Evolutionary conservation across 2,113 vertebrate species (phyloP).

Genomic region (Prionailurus viverrinus): DNA sequence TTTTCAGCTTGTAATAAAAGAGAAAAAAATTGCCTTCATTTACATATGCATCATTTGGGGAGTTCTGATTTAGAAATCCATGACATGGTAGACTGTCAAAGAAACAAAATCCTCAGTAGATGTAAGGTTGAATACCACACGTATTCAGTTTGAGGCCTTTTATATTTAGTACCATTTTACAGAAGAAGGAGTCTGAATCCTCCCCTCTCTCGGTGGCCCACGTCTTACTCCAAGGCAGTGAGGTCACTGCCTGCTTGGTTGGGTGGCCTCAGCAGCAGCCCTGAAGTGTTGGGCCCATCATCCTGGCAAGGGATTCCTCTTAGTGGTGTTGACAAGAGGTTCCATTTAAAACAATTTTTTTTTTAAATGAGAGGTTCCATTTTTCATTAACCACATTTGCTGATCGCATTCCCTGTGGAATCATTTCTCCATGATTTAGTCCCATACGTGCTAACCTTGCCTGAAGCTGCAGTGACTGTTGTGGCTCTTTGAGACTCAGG

Average conservation of each 20-base stretch:
- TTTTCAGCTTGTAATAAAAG: not conserved
- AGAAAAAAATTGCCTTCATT: not conserved
- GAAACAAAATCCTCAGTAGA: not conserved
- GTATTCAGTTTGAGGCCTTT: not conserved
- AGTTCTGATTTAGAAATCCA: conserved; percentile 3
- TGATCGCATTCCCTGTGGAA: not conserved
- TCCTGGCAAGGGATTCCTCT: not conserved
- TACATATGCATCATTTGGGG: not conserved
- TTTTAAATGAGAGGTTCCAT: not conserved
- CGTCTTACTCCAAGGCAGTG: not conserved
- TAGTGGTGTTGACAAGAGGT: not conserved
- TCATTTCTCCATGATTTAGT: not conserved
- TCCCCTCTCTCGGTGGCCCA: not conserved
- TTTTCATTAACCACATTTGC: conserved; percentile 46
- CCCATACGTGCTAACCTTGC: not conserved
- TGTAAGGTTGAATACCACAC: not conserved
- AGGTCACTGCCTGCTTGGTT: not conserved
- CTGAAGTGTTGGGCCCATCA: not conserved
- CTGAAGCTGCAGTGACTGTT: not conserved
- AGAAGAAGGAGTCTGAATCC: not conserved
- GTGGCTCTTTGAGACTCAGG: not conserved
- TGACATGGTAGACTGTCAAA: not conserved
- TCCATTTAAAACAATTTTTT: not conserved
- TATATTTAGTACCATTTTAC: not conserved
- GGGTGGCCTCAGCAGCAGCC: not conserved